Percentiles rank a stretch among this genome's conserved stretches.
phyloP scores from a whole-genome alignment of 2,113 vertebrate genomes.

The Elaphurus davidianus region DNA sequence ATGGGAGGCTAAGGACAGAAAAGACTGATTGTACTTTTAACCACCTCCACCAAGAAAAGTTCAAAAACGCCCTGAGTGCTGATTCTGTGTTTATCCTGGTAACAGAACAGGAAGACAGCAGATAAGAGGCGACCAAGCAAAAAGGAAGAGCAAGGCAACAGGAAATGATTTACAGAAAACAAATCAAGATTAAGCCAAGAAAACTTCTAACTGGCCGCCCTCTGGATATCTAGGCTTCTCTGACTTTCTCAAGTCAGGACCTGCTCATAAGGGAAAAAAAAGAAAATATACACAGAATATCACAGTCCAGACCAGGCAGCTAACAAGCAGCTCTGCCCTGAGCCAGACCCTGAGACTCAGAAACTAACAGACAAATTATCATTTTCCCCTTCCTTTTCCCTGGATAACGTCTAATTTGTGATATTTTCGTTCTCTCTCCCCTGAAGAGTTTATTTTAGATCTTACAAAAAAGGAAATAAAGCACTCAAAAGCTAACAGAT shows the following conservation, averaged over 20 bases:
- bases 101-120: constrained; percentile 26
- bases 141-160: not conserved
- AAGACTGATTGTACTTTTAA: not conserved
- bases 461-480: constrained; percentile 7
- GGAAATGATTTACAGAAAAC: constrained; percentile 43
- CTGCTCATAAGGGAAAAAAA: not conserved
- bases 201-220: not conserved
- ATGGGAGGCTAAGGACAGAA: not conserved
- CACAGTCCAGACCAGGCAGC: not conserved
- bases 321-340: not conserved
- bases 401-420: constrained; percentile 59
- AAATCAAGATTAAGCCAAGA: not conserved
- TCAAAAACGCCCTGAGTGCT: not conserved
- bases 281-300: not conserved
- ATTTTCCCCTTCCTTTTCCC: constrained; percentile 25
- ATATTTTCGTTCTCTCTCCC: constrained; percentile 49
- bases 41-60: not conserved
- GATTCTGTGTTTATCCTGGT: not conserved
- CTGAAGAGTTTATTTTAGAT: constrained; percentile 19
- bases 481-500: constrained; percentile 30
- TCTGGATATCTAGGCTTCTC: not conserved
- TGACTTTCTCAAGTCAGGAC: not conserved
- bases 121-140: constrained; percentile 10
- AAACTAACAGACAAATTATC: constrained; percentile 21
- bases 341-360: not conserved